A percentile compares a stretch with the other conserved stretches of the same genome.
Evolutionary conservation across 1,140 invertebrate species (phyloP).

Genomic region (Drosophila kohkoa): DNA sequence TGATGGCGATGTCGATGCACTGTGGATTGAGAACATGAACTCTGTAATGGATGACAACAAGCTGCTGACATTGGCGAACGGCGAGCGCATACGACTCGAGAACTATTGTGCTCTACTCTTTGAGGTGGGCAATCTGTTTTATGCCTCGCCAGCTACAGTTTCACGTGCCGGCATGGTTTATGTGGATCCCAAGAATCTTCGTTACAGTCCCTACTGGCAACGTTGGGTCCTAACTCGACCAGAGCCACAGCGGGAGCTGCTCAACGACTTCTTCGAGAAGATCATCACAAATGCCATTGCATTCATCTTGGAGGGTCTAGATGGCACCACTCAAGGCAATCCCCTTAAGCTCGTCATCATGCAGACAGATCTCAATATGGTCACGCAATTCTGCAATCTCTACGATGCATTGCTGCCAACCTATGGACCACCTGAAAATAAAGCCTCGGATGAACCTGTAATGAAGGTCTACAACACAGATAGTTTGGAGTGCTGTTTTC

Average conservation of each 20-base stretch:
- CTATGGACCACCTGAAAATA: conserved; percentile 62
- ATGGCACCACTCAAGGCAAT: conserved; percentile 89
- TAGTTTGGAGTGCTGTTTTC: conserved; percentile 89
- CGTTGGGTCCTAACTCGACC: conserved; percentile 87
- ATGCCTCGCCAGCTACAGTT: conserved; percentile 96
- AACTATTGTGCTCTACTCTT: conserved; percentile 94
- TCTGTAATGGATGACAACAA: conserved; percentile 98
- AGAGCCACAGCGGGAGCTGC: conserved; percentile 65
- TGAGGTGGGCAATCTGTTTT: conserved; percentile 95
- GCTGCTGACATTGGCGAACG: conserved; percentile 94
- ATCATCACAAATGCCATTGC: conserved; percentile 90
- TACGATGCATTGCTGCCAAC: conserved; percentile 89
- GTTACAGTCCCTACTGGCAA: conserved; percentile 93
- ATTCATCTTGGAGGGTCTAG: conserved; percentile 91
- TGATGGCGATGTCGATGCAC: conserved; percentile 96
- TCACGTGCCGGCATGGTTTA: conserved; percentile 97
- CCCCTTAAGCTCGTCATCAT: conserved; percentile 93
- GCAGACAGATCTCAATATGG: conserved; percentile 94
- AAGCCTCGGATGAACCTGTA: conserved; percentile 84
- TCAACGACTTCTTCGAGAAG: conserved; percentile 79
- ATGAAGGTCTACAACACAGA: conserved; percentile 86
- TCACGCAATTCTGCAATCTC: conserved; percentile 93
- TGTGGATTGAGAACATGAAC: conserved; percentile 99
- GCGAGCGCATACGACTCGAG: conserved; percentile 93
- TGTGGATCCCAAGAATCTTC: conserved; percentile 95